Evolutionary conservation across 2,113 vertebrate genomes (phyloP).

Genomic region (Gadus macrocephalus): DNA sequence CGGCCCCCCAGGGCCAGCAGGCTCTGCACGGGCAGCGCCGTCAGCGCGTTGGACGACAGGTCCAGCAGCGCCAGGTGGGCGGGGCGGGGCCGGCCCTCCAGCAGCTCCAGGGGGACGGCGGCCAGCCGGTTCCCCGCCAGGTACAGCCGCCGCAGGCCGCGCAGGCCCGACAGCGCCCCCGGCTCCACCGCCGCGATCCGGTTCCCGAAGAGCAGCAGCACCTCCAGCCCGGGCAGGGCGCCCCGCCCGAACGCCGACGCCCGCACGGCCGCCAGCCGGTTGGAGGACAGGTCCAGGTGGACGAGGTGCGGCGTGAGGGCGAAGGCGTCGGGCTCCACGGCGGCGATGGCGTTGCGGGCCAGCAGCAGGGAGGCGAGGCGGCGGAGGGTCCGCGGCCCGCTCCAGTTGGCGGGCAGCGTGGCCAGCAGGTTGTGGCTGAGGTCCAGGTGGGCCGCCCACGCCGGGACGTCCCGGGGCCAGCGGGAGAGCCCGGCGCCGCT

Average conservation of each 20-base stretch:
- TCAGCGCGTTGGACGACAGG: conserved; percentile 76
- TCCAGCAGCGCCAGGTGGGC: conserved; percentile 76
- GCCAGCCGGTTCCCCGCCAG: conserved; percentile 75
- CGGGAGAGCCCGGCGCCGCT: conserved; percentile 75
- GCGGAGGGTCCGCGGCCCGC: conserved; percentile 53
- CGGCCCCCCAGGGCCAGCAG: conserved; percentile 69
- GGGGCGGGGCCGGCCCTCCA: conserved; percentile 66
- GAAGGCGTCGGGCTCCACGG: conserved; percentile 71
- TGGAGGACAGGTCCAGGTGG: conserved; percentile 82
- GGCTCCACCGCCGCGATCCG: conserved; percentile 67
- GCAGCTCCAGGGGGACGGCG: conserved; percentile 72
- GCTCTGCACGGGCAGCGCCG: conserved; percentile 68
- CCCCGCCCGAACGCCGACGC: conserved; percentile 63
- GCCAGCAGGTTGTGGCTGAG: conserved; percentile 79
- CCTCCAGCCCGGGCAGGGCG: conserved; percentile 70
- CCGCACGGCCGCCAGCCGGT: conserved; percentile 68
- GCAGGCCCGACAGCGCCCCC: conserved; percentile 69
- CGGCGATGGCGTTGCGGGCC: conserved; percentile 72
- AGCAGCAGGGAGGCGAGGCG: conserved; percentile 74
- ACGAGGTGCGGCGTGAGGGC: conserved; percentile 65
- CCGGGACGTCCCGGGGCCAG: conserved; percentile 70
- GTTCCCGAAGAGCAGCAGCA: conserved; percentile 81
- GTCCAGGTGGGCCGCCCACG: conserved; percentile 76
- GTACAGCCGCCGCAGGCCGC: conserved; percentile 75
- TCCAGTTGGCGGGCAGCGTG: conserved; percentile 71